Percentiles rank a stretch among this genome's conserved stretches.
These are phyloP conservation scores for Alloplasta piceator DNA, from an alignment of 2,888 invertebrate species.

Conservation along the genomic window DNA sequence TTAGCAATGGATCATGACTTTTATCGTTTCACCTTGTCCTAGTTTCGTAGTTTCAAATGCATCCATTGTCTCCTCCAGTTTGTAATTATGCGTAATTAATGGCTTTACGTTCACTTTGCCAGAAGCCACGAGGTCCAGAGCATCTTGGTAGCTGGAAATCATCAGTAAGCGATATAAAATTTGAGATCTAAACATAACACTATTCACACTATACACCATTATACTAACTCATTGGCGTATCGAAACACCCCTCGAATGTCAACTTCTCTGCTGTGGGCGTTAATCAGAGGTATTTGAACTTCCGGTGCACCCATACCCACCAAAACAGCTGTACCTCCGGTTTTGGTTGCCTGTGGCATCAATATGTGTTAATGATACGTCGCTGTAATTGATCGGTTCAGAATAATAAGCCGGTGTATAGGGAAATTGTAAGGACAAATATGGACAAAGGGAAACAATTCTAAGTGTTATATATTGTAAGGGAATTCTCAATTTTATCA, in stretches of 20 bases:
- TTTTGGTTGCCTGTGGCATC: slow-evolving; percentile 89
- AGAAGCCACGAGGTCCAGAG: slow-evolving; percentile 90
- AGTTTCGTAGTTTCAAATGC: slow-evolving; percentile 93
- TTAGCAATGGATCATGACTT: slow-evolving; percentile 93
- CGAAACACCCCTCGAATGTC: slow-evolving; percentile 97
- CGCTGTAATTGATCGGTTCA: no score
- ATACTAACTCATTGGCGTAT: slow-evolving; percentile 93
- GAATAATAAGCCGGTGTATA: no score
- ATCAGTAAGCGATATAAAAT: no score
- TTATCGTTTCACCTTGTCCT: slow-evolving; percentile 90
- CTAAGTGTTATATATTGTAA: no score
- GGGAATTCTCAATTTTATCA: no score
- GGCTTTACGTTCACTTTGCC: slow-evolving; percentile 92
- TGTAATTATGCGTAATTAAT: slow-evolving; percentile 93
- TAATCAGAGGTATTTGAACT: slow-evolving; percentile 91
- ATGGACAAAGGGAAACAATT: no score
- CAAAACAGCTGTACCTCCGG: slow-evolving; percentile 93
- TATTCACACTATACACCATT: slow-evolving; percentile 7
- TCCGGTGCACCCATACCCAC: slow-evolving; percentile 94
- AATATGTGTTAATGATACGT: no score
- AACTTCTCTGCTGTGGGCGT: slow-evolving; percentile 92
- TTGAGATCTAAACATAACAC: background rate
- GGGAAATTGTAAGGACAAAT: no score
- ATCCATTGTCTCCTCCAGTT: slow-evolving; percentile 89
- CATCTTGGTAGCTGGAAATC: slow-evolving; percentile 89